These are phyloP conservation scores for Hymenopus coronatus DNA, from an alignment of 2,888 invertebrate species.

Conservation along the genomic window DNA sequence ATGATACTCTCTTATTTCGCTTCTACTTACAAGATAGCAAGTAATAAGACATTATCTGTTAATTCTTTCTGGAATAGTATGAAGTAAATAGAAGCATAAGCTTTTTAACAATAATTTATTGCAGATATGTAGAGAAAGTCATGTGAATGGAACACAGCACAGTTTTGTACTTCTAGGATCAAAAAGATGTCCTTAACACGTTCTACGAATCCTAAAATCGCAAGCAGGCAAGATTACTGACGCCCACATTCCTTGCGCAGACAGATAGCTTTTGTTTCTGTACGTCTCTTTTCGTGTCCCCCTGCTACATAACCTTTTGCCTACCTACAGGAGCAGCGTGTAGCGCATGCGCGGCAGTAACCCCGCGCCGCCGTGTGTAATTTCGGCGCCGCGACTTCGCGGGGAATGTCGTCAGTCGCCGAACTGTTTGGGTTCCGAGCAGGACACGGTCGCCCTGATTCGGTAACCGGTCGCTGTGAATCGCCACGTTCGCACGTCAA, in stretches of 20 bases:
- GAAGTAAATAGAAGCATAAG: too few relatives aligned
- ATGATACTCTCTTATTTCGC: too few relatives aligned
- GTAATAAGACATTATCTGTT: too few relatives aligned
- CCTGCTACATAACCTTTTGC: background rate
- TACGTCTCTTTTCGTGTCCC: background rate
- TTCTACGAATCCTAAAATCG: background rate
- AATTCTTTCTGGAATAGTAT: too few relatives aligned
- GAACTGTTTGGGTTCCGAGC: background rate
- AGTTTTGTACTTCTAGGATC: too few relatives aligned
- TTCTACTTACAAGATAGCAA: too few relatives aligned
- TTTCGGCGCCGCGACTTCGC: background rate
- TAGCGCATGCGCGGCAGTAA: background rate
- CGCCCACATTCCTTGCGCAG: background rate
- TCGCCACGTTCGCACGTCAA: background rate
- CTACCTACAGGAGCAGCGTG: background rate
- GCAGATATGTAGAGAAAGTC: too few relatives aligned
- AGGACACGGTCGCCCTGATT: too few relatives aligned
- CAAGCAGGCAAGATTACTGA: background rate
- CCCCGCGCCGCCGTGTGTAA: background rate
- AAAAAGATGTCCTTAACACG: too few relatives aligned
- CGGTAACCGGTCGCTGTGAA: background rate
- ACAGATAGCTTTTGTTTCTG: background rate
- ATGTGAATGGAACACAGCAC: too few relatives aligned
- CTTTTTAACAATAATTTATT: too few relatives aligned
- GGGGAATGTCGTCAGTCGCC: background rate